These are phyloP conservation scores for Micropoecilia bifurca DNA, from an alignment of 2,797 vertebrate genomes.

Conservation along the genomic window DNA sequence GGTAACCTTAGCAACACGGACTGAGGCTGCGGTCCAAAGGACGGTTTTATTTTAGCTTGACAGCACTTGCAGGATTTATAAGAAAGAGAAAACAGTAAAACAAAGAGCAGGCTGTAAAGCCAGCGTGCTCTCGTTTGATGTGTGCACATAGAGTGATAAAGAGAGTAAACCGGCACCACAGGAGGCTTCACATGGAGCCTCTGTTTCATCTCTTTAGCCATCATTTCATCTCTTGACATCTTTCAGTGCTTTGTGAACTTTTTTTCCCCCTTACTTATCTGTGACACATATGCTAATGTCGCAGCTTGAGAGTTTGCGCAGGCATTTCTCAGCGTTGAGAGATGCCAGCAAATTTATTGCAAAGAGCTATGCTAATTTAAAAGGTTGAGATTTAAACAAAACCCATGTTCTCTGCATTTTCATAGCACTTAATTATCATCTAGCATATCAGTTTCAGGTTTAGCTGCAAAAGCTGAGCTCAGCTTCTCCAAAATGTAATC, in stretches of 20 bases:
- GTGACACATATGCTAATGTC: background rate
- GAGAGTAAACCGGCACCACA: conserved; percentile 2
- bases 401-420: background rate
- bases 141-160: conserved; percentile 3
- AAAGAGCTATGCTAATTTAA: background rate
- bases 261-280: background rate
- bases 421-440: background rate
- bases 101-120: conserved; percentile 10
- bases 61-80: conserved; percentile 8
- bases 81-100: conserved; percentile 3
- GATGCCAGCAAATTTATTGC: background rate
- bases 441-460: background rate
- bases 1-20: conserved; percentile 5
- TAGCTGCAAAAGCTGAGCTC: background rate
- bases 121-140: conserved; percentile 19
- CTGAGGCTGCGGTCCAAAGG: background rate
- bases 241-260: background rate
- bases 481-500: background rate
- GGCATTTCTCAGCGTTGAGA: background rate
- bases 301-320: background rate
- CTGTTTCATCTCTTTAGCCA: conserved; percentile 4
- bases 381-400: background rate
- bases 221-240: background rate
- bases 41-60: conserved; percentile 18
- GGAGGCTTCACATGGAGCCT: background rate